phyloP scores from a whole-genome alignment of 1,140 invertebrate species.

The Dendrolimus kikuchii region DNA sequence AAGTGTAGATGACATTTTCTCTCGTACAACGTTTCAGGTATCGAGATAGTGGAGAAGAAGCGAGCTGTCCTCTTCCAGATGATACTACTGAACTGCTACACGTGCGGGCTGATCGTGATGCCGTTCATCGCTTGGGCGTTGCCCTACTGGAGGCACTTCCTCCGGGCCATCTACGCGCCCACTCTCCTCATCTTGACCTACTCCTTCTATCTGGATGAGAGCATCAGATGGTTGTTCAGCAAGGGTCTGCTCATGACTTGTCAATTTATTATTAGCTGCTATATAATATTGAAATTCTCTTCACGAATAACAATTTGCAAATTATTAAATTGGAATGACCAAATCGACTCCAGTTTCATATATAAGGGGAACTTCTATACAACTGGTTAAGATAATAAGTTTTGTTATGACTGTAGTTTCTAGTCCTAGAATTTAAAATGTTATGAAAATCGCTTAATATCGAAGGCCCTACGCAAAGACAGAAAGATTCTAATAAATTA shows the following conservation, averaged over 20 bases:
- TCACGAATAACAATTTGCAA: too few species aligned
- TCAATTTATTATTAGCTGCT: too few species aligned
- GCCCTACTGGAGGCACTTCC: slow-evolving; percentile 55
- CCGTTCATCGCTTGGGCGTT: slow-evolving; percentile 53
- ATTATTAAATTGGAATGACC: too few species aligned
- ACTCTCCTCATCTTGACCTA: slow-evolving; percentile 50
- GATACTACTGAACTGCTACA: slow-evolving; percentile 57
- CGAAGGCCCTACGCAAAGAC: too few species aligned
- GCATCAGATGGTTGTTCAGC: slow-evolving; percentile 79
- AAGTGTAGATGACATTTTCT: not conserved
- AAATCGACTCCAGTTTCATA: too few species aligned
- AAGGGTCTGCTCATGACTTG: slow-evolving; percentile 33
- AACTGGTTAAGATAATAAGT: too few species aligned
- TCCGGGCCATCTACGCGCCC: slow-evolving; percentile 55
- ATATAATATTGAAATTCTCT: too few species aligned
- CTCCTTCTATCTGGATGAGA: slow-evolving; percentile 56
- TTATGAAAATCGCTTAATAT: too few species aligned
- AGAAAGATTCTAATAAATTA: too few species aligned
- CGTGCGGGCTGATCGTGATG: slow-evolving; percentile 48
- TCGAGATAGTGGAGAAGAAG: slow-evolving; percentile 57
- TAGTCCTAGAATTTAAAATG: too few species aligned
- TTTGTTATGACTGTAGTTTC: too few species aligned
- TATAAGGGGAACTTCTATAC: too few species aligned
- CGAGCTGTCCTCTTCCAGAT: slow-evolving; percentile 49
- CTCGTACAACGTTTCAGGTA: slow-evolving; percentile 36